Evolutionary conservation across 2,888 invertebrate species (phyloP).

Genomic region (Periphyllus acericola): DNA sequence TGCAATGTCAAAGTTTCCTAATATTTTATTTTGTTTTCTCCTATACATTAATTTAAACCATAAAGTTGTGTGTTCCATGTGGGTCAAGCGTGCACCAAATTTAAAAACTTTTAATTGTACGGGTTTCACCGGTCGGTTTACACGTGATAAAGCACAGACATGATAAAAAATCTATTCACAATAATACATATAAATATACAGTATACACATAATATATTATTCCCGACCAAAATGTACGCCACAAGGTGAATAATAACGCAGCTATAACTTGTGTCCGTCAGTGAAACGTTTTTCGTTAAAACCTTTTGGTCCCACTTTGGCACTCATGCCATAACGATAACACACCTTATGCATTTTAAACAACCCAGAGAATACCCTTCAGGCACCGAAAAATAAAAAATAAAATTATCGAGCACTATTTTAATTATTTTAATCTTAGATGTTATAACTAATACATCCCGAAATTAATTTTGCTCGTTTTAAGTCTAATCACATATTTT

Average conservation of each 20-base stretch:
- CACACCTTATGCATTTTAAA: constrained; percentile 45
- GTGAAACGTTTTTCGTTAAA: constrained; percentile 21
- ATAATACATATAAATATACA: neutral
- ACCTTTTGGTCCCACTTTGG: constrained; percentile 5
- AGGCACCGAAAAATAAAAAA: neutral
- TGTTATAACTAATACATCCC: neutral
- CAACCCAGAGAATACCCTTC: neutral
- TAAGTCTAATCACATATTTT: neutral
- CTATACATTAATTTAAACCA: no score
- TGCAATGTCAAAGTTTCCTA: neutral
- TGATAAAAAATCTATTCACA: constrained; percentile 8
- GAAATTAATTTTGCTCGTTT: neutral
- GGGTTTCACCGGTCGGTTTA: neutral
- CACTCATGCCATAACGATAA: neutral
- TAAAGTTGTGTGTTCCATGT: constrained; percentile 9
- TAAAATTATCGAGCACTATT: neutral
- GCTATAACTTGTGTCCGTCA: constrained; percentile 18
- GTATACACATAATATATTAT: no score
- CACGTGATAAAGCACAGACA: neutral
- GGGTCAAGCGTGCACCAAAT: constrained; percentile 28
- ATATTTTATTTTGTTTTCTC: neutral
- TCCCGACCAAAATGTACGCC: neutral
- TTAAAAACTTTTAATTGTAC: constrained; percentile 12
- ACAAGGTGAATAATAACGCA: constrained; percentile 33
- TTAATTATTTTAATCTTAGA: constrained; percentile 21